A percentile compares a stretch with the other conserved stretches of the same genome.
These are phyloP conservation scores for Eubasilissa splendida DNA, from an alignment of 2,888 invertebrate species.

Conservation along the genomic window DNA sequence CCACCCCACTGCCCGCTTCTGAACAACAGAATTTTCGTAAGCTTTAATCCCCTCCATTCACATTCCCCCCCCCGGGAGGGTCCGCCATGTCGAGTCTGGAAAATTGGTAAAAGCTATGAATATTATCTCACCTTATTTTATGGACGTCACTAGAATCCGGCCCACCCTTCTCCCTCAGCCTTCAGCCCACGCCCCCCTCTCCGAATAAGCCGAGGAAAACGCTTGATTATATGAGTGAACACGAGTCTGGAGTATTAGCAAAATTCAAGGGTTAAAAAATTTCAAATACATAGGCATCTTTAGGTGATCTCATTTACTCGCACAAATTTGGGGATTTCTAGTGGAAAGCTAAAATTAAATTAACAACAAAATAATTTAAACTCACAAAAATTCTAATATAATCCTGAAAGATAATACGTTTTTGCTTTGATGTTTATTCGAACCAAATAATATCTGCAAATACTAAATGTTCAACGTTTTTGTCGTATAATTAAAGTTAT, in stretches of 20 bases:
- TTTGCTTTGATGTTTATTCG: too few relatives aligned
- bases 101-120: slow-evolving; percentile 57
- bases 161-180: slow-evolving; percentile 32
- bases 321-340: too few relatives aligned
- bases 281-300: too few relatives aligned
- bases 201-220: slow-evolving; percentile 29
- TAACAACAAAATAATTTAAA: too few relatives aligned
- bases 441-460: too few relatives aligned
- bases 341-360: too few relatives aligned
- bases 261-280: slow-evolving; percentile 18
- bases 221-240: slow-evolving; percentile 39
- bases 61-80: slow-evolving; percentile 47
- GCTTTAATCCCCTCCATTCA: slow-evolving; percentile 48
- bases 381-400: too few relatives aligned
- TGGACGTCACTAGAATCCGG: slow-evolving; percentile 54
- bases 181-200: not conserved
- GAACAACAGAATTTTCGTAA: slow-evolving; percentile 47
- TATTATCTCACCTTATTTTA: slow-evolving; percentile 58
- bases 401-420: too few relatives aligned
- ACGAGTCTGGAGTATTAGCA: slow-evolving; percentile 23
- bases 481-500: too few relatives aligned
- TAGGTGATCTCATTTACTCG: too few relatives aligned
- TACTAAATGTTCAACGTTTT: too few relatives aligned
- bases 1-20: slow-evolving; percentile 7
- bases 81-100: slow-evolving; percentile 46